Evolutionary conservation across 1,140 invertebrate species (phyloP), one percentile per base, ranked within the genome.

Genomic region (Harlomillsia oculata): DNA sequence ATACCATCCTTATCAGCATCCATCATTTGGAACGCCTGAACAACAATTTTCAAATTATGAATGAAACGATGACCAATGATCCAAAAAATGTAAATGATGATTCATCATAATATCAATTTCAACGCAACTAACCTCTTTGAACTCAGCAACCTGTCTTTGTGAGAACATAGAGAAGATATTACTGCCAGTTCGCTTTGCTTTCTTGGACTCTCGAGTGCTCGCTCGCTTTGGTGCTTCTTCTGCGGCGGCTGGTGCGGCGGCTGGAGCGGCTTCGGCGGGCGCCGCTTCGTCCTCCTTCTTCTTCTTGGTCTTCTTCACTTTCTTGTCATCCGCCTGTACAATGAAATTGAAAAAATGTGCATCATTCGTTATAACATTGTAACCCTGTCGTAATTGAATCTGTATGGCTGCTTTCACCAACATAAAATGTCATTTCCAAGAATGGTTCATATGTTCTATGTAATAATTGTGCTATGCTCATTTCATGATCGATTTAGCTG

Each of bases 1-100:
- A 97, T 86, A 68, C 93, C 92, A 75, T 98, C 95, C 76, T 97
- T 94, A 78, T 98, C 90, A 75, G 88, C 84, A 78, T 98, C 95
- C 84, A 98, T 98, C 70, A 98, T 83, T 74, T 88, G 84, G 84
- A 98, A 97, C 70, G 89, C 90, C 88, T 91, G n/a, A n/a, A n/a
- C n/a, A n/a, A n/a, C n/a, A n/a, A n/a, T n/a, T n/a, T n/a, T n/a
- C n/a, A n/a, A n/a, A n/a, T n/a, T n/a, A n/a, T n/a, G n/a, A n/a
- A n/a, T n/a, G n/a, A n/a, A 45, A 87, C 77, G 37, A 34, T 34
- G 32, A 9, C 32, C 8, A 9, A 9, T 34, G 8, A 34, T 9
- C n/a, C 8, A 8, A 34, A 34, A 34, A 9, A 34, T 34, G 32
- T 34, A n/a, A 34, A 34, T 34, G n/a, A 9, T 34, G 32, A 9